Conservation (phyloP, 1,140 invertebrate genomes). For the Trypoxylus dichotomus region DNA sequence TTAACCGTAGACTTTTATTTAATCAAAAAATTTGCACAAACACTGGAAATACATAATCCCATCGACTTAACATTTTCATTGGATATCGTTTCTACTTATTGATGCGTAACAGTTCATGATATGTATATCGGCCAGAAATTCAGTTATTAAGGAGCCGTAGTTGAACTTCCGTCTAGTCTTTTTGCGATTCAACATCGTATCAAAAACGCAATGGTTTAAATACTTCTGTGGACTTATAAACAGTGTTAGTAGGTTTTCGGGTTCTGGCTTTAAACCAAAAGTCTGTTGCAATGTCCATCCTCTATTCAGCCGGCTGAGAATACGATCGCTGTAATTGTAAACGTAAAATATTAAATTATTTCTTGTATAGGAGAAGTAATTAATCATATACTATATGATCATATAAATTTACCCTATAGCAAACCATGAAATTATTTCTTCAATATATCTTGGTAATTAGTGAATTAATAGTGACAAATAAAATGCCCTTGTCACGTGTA, state of each 20-base stretch:
- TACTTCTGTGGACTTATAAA: neutral
- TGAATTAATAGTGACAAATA: no score
- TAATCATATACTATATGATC: no score
- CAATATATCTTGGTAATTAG: no score
- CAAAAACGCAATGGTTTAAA: neutral
- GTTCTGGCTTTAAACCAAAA: conserved; percentile 4
- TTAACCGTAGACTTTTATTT: neutral
- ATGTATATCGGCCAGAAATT: conserved; percentile 2
- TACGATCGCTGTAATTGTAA: neutral
- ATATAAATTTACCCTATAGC: no score
- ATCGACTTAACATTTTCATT: no score
- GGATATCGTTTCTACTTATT: neutral
- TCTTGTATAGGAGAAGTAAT: no score
- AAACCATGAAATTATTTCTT: no score
- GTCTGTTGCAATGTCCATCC: conserved; percentile 15
- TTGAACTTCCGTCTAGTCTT: neutral
- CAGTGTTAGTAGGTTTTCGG: neutral
- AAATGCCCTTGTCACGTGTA: no score
- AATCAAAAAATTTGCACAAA: neutral
- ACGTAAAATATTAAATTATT: neutral
- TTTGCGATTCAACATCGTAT: neutral
- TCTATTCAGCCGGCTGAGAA: neutral
- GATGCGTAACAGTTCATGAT: conserved; percentile 15
- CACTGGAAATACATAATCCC: neutral
- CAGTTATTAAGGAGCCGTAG: neutral